Evolutionary conservation across 2,888 invertebrate species (phyloP).

Genomic region (Troides aeacus): DNA sequence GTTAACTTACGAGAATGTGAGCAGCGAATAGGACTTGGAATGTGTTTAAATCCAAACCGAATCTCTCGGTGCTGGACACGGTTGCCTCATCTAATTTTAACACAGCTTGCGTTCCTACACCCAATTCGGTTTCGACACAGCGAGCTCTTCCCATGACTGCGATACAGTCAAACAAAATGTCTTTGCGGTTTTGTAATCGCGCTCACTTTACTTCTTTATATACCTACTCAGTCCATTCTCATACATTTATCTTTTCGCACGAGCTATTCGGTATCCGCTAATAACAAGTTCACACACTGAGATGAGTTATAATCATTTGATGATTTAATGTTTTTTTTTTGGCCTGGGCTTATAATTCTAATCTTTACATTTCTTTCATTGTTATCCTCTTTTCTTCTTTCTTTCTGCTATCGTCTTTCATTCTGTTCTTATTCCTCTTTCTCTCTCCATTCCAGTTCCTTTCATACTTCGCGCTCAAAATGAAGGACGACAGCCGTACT

Average conservation of each 20-base stretch:
- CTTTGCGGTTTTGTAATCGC: conserved; percentile 43
- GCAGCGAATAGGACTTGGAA: conserved; percentile 21
- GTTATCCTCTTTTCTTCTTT: too few species aligned
- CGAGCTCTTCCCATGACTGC: conserved; percentile 50
- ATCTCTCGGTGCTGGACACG: conserved; percentile 35
- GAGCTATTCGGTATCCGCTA: background rate
- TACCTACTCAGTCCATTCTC: conserved; percentile 19
- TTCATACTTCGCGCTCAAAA: too few species aligned
- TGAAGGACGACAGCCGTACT: too few species aligned
- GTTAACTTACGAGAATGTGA: conserved; percentile 20
- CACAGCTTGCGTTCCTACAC: conserved; percentile 43
- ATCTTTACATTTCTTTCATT: too few species aligned
- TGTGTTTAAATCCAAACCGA: conserved; percentile 30
- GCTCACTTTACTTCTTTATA: conserved; percentile 34
- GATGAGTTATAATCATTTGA: too few species aligned
- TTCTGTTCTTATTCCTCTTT: too few species aligned
- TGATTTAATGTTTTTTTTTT: too few species aligned
- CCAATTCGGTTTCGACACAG: conserved; percentile 51
- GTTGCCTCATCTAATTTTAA: conserved; percentile 58
- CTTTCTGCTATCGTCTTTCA: too few species aligned
- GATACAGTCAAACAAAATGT: conserved; percentile 43
- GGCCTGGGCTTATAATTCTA: too few species aligned
- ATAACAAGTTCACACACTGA: background rate
- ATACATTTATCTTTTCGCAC: background rate
- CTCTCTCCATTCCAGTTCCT: too few species aligned